A percentile compares a stretch with the other conserved stretches of the same genome.
Conservation (phyloP, 1,140 invertebrate species). For the Spodoptera frugiperda region DNA sequence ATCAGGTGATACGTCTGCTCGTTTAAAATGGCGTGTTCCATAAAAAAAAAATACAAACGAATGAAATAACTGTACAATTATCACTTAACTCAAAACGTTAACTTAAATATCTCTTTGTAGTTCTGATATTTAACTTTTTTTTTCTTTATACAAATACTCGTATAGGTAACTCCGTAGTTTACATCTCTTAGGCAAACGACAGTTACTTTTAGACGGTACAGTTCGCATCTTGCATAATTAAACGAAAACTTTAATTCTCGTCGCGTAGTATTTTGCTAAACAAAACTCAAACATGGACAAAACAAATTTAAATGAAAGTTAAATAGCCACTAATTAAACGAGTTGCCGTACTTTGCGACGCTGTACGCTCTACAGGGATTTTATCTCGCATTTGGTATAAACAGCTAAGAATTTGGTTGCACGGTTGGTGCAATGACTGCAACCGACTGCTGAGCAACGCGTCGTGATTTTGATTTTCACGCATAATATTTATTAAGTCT, state of each 20-base stretch:
- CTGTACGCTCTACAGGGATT: constrained; percentile 12
- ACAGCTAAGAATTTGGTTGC: background rate
- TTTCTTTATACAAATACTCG: background rate
- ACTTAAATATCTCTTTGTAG: too few species aligned
- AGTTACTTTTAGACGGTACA: background rate
- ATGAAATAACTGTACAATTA: too few species aligned
- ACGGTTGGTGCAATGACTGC: too few species aligned
- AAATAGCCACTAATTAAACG: constrained; percentile 48
- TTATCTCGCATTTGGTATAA: constrained; percentile 7
- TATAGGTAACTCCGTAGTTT: background rate
- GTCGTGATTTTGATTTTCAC: too few species aligned
- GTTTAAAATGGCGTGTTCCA: too few species aligned
- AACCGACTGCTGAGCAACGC: too few species aligned
- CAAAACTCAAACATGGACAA: constrained; percentile 45
- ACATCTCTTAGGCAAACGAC: constrained; percentile 5
- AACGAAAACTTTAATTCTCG: constrained; percentile 37
- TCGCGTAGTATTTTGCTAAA: constrained; percentile 21
- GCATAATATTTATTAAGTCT: too few species aligned
- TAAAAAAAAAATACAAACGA: too few species aligned
- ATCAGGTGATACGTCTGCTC: too few species aligned
- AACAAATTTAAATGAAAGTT: constrained; percentile 49
- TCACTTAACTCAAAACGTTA: too few species aligned
- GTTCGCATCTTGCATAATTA: constrained; percentile 47
- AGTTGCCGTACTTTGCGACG: constrained; percentile 20
- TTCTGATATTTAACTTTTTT: too few species aligned